phyloP scores from a whole-genome alignment of 23 tunicate genomes.

The Halocynthia aurantium region DNA sequence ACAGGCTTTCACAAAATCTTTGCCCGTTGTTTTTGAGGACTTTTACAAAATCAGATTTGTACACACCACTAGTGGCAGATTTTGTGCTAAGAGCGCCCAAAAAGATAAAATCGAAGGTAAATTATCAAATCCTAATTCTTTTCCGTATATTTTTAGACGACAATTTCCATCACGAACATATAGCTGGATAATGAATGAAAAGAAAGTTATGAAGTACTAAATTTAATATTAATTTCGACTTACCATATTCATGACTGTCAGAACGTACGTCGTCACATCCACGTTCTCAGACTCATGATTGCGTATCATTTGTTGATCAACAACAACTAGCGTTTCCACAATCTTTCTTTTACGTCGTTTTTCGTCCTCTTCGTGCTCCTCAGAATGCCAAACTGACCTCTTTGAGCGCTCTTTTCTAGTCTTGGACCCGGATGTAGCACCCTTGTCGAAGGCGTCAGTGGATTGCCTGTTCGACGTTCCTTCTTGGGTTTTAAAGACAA shows the following conservation, averaged over 20 bases:
- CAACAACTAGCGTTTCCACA: constrained; percentile 93
- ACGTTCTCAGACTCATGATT: constrained; percentile 79
- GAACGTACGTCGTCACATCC: constrained; percentile 82
- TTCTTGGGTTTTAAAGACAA: constrained; percentile 19
- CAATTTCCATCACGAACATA: too few relatives aligned
- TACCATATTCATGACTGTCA: constrained; percentile 97
- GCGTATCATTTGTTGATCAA: constrained; percentile 58
- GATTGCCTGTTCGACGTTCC: neutral
- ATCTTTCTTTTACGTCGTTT: constrained; percentile 29
- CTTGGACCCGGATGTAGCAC: neutral
- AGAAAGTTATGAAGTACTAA: too few relatives aligned
- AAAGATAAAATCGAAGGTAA: too few relatives aligned
- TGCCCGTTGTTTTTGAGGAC: too few relatives aligned
- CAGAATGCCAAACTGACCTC: neutral
- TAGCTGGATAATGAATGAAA: too few relatives aligned
- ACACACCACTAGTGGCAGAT: too few relatives aligned
- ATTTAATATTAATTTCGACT: neutral
- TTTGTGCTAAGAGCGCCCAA: too few relatives aligned
- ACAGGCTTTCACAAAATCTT: too few relatives aligned
- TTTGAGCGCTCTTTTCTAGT: neutral
- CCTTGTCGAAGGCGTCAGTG: neutral
- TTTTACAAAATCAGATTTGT: too few relatives aligned
- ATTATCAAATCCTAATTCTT: too few relatives aligned
- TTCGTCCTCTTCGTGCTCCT: neutral
- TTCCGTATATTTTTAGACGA: too few relatives aligned